A percentile compares a stretch with the other conserved stretches of the same genome.
Evolutionary conservation across 2,888 invertebrate species (phyloP).

Genomic region (Muschampia plurimacula): DNA sequence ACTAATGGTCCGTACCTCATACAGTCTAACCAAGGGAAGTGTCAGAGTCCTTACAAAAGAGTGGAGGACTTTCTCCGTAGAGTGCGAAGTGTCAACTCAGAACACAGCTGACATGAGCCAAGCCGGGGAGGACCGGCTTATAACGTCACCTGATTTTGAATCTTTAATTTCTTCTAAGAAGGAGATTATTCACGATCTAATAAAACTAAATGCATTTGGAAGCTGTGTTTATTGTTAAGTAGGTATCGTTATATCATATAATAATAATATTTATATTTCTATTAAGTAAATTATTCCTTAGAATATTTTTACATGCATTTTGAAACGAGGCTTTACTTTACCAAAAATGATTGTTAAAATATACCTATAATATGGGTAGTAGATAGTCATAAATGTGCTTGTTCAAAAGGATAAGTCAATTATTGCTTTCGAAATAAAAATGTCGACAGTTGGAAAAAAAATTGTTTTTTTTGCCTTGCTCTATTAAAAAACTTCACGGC

Average conservation of each 20-base stretch:
- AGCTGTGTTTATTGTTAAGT: conserved; percentile 30
- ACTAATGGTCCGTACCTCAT: conserved; percentile 75
- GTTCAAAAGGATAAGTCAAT: conserved; percentile 43
- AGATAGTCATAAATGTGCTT: conserved; percentile 48
- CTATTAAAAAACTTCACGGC: neutral
- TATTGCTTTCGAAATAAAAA: conserved; percentile 42
- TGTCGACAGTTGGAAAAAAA: conserved; percentile 3
- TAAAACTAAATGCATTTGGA: conserved; percentile 32
- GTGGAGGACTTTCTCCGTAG: conserved; percentile 76
- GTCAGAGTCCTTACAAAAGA: conserved; percentile 76
- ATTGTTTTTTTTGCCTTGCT: neutral
- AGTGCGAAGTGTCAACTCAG: conserved; percentile 72
- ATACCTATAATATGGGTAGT: neutral
- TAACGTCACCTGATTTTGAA: conserved; percentile 59
- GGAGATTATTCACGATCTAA: conserved; percentile 38
- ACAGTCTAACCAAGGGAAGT: conserved; percentile 64
- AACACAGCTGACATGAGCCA: conserved; percentile 81
- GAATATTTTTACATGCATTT: conserved; percentile 48
- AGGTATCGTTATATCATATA: conserved; percentile 42
- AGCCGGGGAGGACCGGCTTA: conserved; percentile 74
- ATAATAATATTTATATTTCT: conserved; percentile 42
- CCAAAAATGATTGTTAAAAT: conserved; percentile 7
- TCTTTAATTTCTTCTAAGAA: conserved; percentile 55
- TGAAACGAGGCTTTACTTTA: conserved; percentile 40
- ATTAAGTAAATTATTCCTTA: conserved; percentile 38